phyloP scores from a whole-genome alignment of 1,140 invertebrate genomes.

The Aphis craccivora region DNA sequence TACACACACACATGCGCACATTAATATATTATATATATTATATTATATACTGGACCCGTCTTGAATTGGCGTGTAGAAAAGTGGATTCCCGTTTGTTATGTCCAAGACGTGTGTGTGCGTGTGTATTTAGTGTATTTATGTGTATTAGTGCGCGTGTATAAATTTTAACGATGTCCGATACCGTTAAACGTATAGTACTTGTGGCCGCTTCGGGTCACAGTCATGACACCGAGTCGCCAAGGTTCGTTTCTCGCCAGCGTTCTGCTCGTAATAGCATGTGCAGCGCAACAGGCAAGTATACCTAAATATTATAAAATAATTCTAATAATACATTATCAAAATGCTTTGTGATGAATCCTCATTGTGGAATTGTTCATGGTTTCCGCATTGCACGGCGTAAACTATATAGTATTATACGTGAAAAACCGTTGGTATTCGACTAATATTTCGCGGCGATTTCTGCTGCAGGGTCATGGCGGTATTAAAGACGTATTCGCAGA shows the following conservation, averaged over 20 bases:
- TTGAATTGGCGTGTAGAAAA: slow-evolving; percentile 15
- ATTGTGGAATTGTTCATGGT: too few species aligned
- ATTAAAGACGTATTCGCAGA: neutral
- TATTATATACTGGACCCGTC: neutral
- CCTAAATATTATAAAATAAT: neutral
- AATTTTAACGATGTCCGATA: neutral
- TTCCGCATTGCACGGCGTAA: neutral
- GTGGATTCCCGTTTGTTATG: neutral
- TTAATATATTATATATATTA: neutral
- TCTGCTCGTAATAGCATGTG: slow-evolving; percentile 15
- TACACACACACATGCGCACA: neutral
- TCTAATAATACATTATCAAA: neutral
- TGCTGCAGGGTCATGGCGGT: neutral
- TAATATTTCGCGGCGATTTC: neutral
- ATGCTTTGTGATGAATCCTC: neutral
- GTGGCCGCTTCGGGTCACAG: slow-evolving; percentile 34
- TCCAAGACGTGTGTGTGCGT: neutral
- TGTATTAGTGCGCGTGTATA: neutral
- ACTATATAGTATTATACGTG: neutral
- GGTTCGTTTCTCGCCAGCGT: slow-evolving; percentile 33
- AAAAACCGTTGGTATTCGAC: neutral
- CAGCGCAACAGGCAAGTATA: slow-evolving; percentile 34
- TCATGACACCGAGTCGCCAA: slow-evolving; percentile 51
- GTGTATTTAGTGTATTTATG: neutral
- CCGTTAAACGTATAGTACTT: slow-evolving; percentile 25